Base-by-base conservation (phyloP, 2,113 vertebrate genomes). In the Malaclemys terrapin region DNA sequence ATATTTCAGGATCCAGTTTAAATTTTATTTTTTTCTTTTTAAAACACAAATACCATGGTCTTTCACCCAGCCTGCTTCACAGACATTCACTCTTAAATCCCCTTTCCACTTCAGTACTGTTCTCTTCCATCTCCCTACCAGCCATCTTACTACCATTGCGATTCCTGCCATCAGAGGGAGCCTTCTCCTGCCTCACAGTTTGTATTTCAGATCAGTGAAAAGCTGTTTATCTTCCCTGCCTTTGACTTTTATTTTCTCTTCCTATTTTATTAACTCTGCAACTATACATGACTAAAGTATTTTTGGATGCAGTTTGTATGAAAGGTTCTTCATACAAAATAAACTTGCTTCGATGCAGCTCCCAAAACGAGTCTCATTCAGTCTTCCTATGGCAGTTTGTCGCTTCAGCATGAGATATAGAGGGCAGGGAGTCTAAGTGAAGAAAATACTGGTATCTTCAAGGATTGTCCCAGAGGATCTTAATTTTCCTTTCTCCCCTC, bases 381-480 rank as follows among this genome's bases (percentile, higher is more conserved):
- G 0, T 45, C 91, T 91, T 85, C 47, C 10, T 53, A 6, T 65
- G 81, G 2, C n/a, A 22, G 49, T 20, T 76, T 11, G 4, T 54
- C 31, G 10, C 50, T 85, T 6, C 31, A 81, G n/a, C n/a, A 22
- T 54, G 42, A 90, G 85, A 27, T 72, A 79, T 17, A 85, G 54
- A 38, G 12, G 84, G 75, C 19, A 80, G 53, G 53, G 80, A 42
- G 76, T 31, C 29, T 84, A 45, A 50, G 45, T 47, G 45, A 72
- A 93, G 59, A 89, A 95, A 62, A 79, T 84, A 22, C 50, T 85
- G 49, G 76, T 69, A 62, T 62, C 53, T 84, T 89, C 3, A 72
- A 62, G 6, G 29, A 10, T n/a, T 92, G 35, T 86, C 88, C 49
- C 80, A 35, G 65, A 94, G 93, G 56, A 16, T 31, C 10, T 3